Percentiles rank a stretch among this genome's conserved stretches.
Evolutionary conservation across 1,140 invertebrate species (phyloP).

Genomic region (Pomacea maculata): DNA sequence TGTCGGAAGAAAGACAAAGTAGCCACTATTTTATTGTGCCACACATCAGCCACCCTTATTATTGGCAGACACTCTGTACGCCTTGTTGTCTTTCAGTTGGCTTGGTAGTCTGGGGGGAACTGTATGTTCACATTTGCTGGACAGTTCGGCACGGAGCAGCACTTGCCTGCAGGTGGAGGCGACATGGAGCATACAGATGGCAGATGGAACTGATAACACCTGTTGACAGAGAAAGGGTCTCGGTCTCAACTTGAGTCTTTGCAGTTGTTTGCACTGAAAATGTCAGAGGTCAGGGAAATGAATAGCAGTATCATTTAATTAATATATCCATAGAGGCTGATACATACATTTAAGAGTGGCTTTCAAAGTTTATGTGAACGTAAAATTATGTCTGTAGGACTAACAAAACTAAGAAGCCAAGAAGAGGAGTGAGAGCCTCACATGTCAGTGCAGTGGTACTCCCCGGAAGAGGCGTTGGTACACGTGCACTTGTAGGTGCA

Average conservation of each 20-base stretch:
- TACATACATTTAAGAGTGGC: no score
- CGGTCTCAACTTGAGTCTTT: no score
- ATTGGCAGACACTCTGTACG: no score
- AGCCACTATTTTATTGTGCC: no score
- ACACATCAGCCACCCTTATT: no score
- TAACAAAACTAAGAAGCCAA: neutral
- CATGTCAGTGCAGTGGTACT: slow-evolving; percentile 45
- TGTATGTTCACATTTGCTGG: slow-evolving; percentile 22
- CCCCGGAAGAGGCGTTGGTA: slow-evolving; percentile 40
- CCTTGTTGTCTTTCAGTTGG: neutral
- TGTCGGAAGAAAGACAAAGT: no score
- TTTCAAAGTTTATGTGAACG: no score
- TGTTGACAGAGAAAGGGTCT: neutral
- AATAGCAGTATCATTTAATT: no score
- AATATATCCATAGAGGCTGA: no score
- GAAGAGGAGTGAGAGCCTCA: slow-evolving; percentile 26
- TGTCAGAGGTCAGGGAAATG: no score
- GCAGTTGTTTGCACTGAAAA: no score
- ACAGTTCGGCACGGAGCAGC: slow-evolving; percentile 28
- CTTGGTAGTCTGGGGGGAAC: slow-evolving; percentile 22
- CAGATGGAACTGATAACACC: slow-evolving; percentile 27
- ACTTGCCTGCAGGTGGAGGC: slow-evolving; percentile 24
- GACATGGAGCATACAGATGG: slow-evolving; percentile 18
- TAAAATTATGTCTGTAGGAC: no score
- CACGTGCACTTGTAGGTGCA: slow-evolving; percentile 54